phyloP scores from a whole-genome alignment of 2,113 vertebrate genomes.

The Poicephalus gulielmi region DNA sequence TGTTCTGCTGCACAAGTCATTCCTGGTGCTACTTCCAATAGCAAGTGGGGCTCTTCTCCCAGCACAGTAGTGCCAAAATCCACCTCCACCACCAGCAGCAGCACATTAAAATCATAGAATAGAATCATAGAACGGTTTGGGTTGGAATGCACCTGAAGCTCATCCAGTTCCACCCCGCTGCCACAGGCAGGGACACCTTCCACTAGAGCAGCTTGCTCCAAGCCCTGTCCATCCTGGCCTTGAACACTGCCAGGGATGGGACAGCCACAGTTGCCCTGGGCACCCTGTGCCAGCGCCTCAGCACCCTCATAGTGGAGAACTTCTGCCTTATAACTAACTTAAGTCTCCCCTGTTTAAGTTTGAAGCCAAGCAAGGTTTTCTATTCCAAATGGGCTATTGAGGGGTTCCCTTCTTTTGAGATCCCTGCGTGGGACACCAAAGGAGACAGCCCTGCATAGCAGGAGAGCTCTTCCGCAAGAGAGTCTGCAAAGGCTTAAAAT shows the following conservation, averaged over 20 bases:
- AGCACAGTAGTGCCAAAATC: not conserved
- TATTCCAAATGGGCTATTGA: not conserved
- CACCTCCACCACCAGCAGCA: not conserved
- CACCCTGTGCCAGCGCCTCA: not conserved
- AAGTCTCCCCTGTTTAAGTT: not conserved
- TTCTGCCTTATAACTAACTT: not conserved
- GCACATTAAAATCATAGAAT: not conserved
- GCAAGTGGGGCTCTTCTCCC: not conserved
- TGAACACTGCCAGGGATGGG: too few relatives aligned
- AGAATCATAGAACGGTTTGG: not conserved
- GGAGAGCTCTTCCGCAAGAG: fast-evolving
- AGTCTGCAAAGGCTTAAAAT: not conserved
- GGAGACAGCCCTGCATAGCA: not conserved
- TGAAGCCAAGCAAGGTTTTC: not conserved
- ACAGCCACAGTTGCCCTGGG: not conserved
- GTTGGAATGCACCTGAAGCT: not conserved
- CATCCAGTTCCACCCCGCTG: not conserved
- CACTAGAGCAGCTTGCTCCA: not conserved
- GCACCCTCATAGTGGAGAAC: not conserved
- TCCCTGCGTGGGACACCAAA: not conserved
- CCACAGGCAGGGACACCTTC: not conserved
- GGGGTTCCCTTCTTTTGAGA: not conserved
- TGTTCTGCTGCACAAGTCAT: fast-evolving
- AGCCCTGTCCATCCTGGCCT: too few relatives aligned
- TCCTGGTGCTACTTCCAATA: not conserved